Evolutionary conservation across 2,797 vertebrate species (phyloP).

Genomic region (Loriculus beryllinus): DNA sequence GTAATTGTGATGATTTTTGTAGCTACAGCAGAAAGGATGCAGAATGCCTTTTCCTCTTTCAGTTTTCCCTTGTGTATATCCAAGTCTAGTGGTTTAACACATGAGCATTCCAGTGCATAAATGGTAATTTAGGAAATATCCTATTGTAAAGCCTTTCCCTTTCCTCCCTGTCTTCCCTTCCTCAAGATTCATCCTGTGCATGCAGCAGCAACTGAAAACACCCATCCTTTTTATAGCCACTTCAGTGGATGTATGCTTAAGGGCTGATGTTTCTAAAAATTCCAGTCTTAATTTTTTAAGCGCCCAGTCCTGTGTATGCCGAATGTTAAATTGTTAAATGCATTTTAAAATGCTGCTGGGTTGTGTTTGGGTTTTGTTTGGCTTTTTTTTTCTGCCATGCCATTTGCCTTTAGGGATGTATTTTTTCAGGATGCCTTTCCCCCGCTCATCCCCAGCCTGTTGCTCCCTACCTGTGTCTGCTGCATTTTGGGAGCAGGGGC

Average conservation of each 20-base stretch:
- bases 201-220: background rate
- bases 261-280: background rate
- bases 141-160: background rate
- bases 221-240: background rate
- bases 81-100: background rate
- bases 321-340: background rate
- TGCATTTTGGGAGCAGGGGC: background rate
- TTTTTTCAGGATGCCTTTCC: background rate
- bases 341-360: background rate
- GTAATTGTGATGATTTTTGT: background rate
- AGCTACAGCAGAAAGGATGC: background rate
- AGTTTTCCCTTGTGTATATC: rapidly evolving
- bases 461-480: background rate
- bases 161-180: background rate
- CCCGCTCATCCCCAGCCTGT: background rate
- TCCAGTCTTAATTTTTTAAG: background rate
- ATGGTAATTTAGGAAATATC: background rate
- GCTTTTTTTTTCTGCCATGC: background rate
- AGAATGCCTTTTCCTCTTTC: background rate
- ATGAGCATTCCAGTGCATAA: background rate
- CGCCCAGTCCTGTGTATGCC: background rate
- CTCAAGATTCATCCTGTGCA: background rate
- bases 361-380: background rate
- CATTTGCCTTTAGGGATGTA: background rate
- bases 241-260: background rate